These are phyloP conservation scores for Orchesella cincta DNA, from an alignment of 1,140 invertebrate genomes.

Conservation along the genomic window DNA sequence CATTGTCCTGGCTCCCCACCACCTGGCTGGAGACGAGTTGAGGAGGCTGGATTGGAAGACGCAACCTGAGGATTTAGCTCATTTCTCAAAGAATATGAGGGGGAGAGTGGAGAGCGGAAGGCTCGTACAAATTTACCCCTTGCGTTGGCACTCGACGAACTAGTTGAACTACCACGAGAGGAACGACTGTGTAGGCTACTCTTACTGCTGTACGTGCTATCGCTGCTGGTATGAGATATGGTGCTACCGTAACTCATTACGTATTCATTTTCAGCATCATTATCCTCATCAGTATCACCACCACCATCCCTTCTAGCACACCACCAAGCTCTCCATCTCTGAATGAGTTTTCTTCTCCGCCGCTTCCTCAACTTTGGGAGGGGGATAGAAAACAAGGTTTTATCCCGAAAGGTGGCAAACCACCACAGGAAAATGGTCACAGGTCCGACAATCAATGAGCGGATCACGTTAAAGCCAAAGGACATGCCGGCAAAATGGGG, in stretches of 20 bases:
- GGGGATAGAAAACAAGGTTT: conserved; percentile 48
- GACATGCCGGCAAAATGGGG: conserved; percentile 58
- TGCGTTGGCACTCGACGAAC: neutral
- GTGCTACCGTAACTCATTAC: neutral
- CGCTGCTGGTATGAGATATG: neutral
- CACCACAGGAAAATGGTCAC: conserved; percentile 61
- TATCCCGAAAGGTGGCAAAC: conserved; percentile 47
- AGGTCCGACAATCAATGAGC: conserved; percentile 61
- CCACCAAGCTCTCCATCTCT: neutral
- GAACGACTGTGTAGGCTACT: neutral
- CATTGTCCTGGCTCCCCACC: too few species aligned
- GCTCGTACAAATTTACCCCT: neutral
- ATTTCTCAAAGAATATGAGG: too few species aligned
- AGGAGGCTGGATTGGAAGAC: too few species aligned
- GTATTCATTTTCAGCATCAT: too few species aligned
- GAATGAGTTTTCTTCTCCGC: neutral
- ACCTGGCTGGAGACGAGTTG: too few species aligned
- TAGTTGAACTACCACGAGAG: neutral
- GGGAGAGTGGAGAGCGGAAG: neutral
- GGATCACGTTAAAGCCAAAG: conserved; percentile 58
- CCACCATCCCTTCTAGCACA: neutral
- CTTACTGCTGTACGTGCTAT: neutral
- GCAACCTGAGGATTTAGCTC: too few species aligned
- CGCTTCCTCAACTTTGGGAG: neutral
- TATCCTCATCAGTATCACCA: neutral